Conservation (phyloP, 2,888 invertebrate species). For the Tuberolachnus salignus region DNA sequence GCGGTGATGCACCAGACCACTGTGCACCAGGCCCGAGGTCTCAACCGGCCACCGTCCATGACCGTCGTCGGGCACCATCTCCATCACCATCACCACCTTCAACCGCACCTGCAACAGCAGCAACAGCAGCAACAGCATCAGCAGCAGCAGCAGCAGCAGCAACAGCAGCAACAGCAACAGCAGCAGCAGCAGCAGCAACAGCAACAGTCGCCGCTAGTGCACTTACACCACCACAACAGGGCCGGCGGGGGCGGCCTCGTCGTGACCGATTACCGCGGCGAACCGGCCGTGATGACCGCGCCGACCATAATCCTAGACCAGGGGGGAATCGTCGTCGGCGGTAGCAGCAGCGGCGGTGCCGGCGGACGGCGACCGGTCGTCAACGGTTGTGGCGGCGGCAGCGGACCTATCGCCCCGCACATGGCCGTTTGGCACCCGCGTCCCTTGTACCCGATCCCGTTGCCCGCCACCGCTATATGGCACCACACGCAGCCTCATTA, state of each 20-base stretch:
- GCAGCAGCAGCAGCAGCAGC: neutral
- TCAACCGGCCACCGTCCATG: neutral
- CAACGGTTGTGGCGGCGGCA: conserved; percentile 4
- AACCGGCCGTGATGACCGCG: neutral
- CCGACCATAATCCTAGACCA: neutral
- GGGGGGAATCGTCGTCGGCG: neutral
- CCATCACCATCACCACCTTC: neutral
- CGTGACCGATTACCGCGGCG: conserved; percentile 11
- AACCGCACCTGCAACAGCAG: neutral
- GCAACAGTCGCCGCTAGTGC: neutral
- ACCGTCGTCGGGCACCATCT: neutral
- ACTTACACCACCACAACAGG: neutral
- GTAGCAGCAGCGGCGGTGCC: neutral
- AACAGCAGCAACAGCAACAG: neutral
- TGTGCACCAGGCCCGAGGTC: neutral
- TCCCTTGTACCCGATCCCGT: conserved; percentile 7
- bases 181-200: neutral
- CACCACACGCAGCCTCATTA: conserved; percentile 24
- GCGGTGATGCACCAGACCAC: neutral
- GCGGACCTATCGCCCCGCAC: neutral
- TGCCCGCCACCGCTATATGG: conserved; percentile 20
- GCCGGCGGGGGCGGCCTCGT: neutral
- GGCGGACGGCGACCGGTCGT: neutral
- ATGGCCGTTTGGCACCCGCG: conserved; percentile 33
- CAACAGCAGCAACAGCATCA: neutral